Base-by-base conservation (phyloP, 2,113 vertebrate species). In the Tachysurus fulvidraco region DNA sequence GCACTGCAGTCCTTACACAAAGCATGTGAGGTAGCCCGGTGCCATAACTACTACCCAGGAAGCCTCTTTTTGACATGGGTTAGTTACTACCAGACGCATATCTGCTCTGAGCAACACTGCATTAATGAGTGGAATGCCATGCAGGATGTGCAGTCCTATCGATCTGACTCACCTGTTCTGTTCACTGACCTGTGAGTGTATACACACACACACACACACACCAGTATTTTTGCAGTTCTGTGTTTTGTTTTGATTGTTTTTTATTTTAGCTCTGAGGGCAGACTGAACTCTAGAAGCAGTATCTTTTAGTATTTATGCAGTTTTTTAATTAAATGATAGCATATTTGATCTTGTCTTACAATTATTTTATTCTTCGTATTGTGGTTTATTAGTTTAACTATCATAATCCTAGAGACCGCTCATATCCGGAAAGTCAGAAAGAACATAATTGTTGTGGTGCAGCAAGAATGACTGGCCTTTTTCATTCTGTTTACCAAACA, bases 101-200 rank as follows among this genome's bases (percentile, higher is more conserved):
- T 99, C 92, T 96, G 97, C 89, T 99, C 98, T 0, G 97, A 97
- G 93, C 98, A 99, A 91, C 93, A 95, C 0, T 99, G 97, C 6
- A 95, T 99, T 94, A 99, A 99, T 0, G 98, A 99, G 88, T 99
- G 98, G 98, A 99, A 99, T 12, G 97, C 97, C 88, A 98, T 99
- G 98, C 96, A 97, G 83, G 98, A 99, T 81, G 96, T 99, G 16
- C 97, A 98, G 93, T 98, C 98, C 36, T 96, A 98, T 91, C 97
- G 98, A 5, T 96, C 98, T 0, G 97, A 98, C 90, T 99, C 98
- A 0, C 98, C 98, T 0, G 95, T 97, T 64, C 97, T 98, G 91
- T 99, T 99, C 94, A 97, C 97, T 0, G 97, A 98, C 64, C 93
- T 98, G 98, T 99, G 93, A 98, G 98, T 97, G 78, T 41, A 16